Base-by-base conservation (phyloP, 2,797 vertebrate species). In the Sus cebifrons region DNA sequence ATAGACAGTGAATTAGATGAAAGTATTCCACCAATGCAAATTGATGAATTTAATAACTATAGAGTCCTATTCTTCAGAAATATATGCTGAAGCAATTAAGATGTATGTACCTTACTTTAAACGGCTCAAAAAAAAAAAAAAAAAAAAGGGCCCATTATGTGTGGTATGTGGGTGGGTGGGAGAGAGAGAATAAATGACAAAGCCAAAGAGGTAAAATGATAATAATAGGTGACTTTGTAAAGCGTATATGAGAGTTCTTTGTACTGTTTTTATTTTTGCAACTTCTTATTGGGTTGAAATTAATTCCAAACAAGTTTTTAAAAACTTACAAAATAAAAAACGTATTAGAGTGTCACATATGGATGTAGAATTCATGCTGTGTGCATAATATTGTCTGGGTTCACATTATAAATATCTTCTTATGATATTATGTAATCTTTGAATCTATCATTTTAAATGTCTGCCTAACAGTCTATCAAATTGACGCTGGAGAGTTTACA, bases 391-490 rank as follows among this genome's bases (percentile, higher is more conserved):
- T 23, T 84, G 65, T 40, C 14, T 87, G 12, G 15, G 54, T 78
- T 91, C 75, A 83, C 52, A 74, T 83, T 84, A 58, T 74, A 60
- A 62, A 74, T 77, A 65, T 32, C 88, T 77, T 89, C 18, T 52
- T 15, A 52, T 91, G 29, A 81, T 88, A 87, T 79, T 73, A 84
- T 14, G 40, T 91, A 89, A 91, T 58, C 40, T 88, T 93, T 95
- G 54, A 94, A 81, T 75, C 68, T 92, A 78, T 91, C 52, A 52
- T 64, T 95, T 86, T 83, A 95, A 94, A 89, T 94, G 44, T 89
- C 62, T 91, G 13, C 18, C 29, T 36, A 94, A 54, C 14, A 36
- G 86, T 89, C 44, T 94, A 87, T 54, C 40, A 89, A 44, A 82
- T 12, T 71, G 52, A 89, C 29, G 89, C 60, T n/a, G 40, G 71